phyloP scores from a whole-genome alignment of 92 coral and sea anemone genomes.

The Zoanthus sociatus region DNA sequence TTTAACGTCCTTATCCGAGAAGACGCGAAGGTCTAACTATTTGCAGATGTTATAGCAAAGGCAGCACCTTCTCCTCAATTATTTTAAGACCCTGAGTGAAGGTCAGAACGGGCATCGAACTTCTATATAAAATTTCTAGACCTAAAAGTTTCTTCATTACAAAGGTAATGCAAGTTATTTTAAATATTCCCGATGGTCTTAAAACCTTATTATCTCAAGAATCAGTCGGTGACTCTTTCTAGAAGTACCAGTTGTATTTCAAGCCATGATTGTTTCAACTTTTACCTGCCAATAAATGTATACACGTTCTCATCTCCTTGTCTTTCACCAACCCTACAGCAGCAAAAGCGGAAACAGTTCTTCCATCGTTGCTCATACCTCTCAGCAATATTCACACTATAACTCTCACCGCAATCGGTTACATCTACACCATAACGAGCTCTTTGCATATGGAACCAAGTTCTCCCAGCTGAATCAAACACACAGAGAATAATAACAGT shows the following conservation, averaged over 20 bases:
- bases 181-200: too few species aligned
- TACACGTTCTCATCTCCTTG: constrained; percentile 92
- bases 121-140: too few species aligned
- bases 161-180: too few species aligned
- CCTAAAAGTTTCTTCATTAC: too few species aligned
- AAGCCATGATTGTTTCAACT: neutral
- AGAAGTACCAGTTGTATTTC: neutral
- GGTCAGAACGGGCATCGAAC: too few species aligned
- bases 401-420: constrained; percentile 65
- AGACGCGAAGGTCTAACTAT: too few species aligned
- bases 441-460: constrained; percentile 86
- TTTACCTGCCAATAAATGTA: constrained; percentile 92
- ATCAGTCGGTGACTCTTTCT: neutral
- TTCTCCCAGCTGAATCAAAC: constrained; percentile 94
- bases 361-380: constrained; percentile 89
- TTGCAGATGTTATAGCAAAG: too few species aligned
- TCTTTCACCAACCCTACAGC: constrained; percentile 81
- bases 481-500: constrained; percentile 78
- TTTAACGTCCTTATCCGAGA: too few species aligned
- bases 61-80: too few species aligned
- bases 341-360: constrained; percentile 83
- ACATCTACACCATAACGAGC: constrained; percentile 63
- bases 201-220: neutral
- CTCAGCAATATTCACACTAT: constrained; percentile 73
- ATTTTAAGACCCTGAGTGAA: too few species aligned